These are phyloP conservation scores for Stegodyphus dumicola DNA, from an alignment of 1,140 invertebrate genomes.

Conservation along the genomic window DNA sequence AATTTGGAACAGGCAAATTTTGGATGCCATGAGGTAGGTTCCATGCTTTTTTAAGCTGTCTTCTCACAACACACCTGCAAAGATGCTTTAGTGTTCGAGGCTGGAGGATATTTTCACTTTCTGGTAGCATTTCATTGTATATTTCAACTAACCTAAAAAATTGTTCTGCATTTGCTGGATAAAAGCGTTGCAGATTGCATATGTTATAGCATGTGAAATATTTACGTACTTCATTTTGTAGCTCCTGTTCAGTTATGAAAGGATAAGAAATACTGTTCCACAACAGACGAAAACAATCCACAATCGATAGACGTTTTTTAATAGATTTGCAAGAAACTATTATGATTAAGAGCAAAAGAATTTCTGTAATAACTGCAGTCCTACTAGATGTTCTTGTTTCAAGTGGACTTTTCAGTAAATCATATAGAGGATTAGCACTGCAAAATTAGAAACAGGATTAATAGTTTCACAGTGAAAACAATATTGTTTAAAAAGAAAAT, in stretches of 20 bases:
- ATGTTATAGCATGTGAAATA: too few species aligned
- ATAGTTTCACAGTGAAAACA: too few species aligned
- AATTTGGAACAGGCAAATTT: too few species aligned
- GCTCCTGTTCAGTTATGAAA: not conserved
- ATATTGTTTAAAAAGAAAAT: too few species aligned
- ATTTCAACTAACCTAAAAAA: too few species aligned
- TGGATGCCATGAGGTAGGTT: too few species aligned
- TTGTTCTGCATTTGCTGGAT: too few species aligned
- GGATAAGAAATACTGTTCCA: not conserved
- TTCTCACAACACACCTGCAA: not conserved
- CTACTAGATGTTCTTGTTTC: not conserved
- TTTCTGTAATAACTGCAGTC: not conserved
- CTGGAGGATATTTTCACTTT: not conserved
- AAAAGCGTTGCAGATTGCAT: too few species aligned
- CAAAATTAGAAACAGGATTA: too few species aligned
- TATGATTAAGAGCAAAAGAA: not conserved
- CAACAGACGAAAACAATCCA: not conserved
- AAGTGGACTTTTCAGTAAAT: not conserved
- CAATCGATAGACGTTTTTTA: not conserved
- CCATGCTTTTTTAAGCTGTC: not conserved
- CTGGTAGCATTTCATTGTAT: not conserved
- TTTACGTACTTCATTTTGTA: too few species aligned
- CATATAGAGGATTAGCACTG: not conserved
- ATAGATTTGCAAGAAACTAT: too few species aligned
- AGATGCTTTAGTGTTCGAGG: constrained; percentile 1